Conservation (phyloP, 2,797 vertebrate species). For the Bradypodion ventrale region DNA sequence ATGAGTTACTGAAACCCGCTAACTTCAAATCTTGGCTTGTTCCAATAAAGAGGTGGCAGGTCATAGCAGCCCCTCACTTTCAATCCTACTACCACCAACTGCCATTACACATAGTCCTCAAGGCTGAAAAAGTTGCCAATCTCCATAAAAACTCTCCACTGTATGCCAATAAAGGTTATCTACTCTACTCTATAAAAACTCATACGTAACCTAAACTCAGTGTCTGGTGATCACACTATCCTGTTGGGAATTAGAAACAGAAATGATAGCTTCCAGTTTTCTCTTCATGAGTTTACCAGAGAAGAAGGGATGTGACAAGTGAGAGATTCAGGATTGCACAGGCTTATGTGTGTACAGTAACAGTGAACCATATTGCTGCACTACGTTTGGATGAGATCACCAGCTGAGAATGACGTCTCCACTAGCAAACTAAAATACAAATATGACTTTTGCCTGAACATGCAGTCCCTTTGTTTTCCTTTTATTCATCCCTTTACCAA, state of each 20-base stretch:
- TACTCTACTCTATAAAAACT: not conserved
- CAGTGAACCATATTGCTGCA: not conserved
- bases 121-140: too few species aligned
- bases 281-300: not conserved
- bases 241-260: not conserved
- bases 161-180: too few species aligned
- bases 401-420: not conserved
- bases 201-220: too few species aligned
- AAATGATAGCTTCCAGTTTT: not conserved
- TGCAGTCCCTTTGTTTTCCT: not conserved
- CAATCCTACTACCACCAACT: not conserved
- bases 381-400: not conserved
- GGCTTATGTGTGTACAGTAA: not conserved
- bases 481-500: not conserved
- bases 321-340: not conserved
- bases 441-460: too few species aligned
- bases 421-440: not conserved
- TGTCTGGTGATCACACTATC: not conserved
- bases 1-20: not conserved
- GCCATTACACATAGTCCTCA: too few species aligned
- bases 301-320: not conserved
- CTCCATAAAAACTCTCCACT: too few species aligned
- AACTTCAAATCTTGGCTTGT: not conserved
- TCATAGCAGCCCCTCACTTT: not conserved
- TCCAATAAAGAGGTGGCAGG: not conserved